Conservation (phyloP, 2,888 invertebrate species). For the Archaeoteleia sp. region DNA sequence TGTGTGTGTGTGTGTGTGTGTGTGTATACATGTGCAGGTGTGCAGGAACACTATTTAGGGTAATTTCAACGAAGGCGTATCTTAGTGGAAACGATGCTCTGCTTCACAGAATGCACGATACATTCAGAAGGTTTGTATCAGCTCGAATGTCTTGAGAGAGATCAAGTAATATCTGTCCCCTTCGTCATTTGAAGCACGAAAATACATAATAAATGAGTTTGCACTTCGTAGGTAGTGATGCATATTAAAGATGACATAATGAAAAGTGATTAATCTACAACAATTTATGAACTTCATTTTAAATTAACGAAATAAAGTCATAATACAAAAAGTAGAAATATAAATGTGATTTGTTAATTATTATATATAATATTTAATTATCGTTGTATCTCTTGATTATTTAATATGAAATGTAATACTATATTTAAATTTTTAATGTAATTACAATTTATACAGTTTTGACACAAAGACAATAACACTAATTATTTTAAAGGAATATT, state of each 20-base stretch:
- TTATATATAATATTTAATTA: too few species aligned
- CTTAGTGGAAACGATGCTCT: slow-evolving; percentile 27
- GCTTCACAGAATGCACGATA: slow-evolving; percentile 34
- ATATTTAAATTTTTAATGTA: too few species aligned
- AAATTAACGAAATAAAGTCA: too few species aligned
- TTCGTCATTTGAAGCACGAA: slow-evolving; percentile 22
- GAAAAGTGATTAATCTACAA: background rate
- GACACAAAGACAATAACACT: too few species aligned
- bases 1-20: slow-evolving; percentile 29
- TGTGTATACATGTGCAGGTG: too few species aligned
- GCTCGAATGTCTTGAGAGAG: slow-evolving; percentile 33
- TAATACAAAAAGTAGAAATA: too few species aligned
- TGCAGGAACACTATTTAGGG: slow-evolving; percentile 35
- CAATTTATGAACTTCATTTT: too few species aligned
- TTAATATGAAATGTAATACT: too few species aligned
- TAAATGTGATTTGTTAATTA: too few species aligned
- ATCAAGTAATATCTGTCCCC: slow-evolving; percentile 30
- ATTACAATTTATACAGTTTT: too few species aligned
- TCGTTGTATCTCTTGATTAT: too few species aligned
- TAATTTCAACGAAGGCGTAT: slow-evolving; percentile 36
- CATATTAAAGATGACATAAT: background rate
- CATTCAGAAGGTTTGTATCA: background rate
- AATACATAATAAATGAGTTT: slow-evolving; percentile 12
- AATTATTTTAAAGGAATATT: background rate
- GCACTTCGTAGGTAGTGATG: slow-evolving; percentile 11